These are phyloP conservation scores for Drosophila anomalata DNA, from an alignment of 2,888 invertebrate species.

Conservation along the genomic window DNA sequence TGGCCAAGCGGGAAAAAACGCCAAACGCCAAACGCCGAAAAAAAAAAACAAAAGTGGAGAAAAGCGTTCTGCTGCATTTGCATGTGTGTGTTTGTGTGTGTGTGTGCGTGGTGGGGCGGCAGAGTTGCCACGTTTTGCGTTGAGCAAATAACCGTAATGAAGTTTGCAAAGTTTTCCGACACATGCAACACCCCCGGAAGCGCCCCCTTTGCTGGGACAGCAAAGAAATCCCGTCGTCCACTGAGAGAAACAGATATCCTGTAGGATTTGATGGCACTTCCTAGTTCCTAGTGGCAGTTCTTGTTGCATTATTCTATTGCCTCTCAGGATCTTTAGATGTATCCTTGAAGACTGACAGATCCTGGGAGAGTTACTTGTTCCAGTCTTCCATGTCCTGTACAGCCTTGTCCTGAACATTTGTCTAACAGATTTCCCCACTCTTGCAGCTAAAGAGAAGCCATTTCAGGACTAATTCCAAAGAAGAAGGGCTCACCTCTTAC, in stretches of 20 bases:
- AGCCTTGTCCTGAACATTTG: too few species aligned
- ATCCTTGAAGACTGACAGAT: too few species aligned
- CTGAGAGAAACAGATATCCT: background rate
- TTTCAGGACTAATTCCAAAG: too few species aligned
- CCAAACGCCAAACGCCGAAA: background rate
- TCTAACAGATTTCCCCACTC: too few species aligned
- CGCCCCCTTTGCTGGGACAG: constrained; percentile 17
- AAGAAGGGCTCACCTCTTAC: too few species aligned
- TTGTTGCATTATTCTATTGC: too few species aligned
- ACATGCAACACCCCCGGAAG: constrained; percentile 56
- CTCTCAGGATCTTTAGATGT: too few species aligned
- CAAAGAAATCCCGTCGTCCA: background rate
- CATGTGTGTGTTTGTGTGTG: constrained; percentile 54
- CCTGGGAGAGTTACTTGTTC: too few species aligned
- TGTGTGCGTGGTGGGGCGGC: constrained; percentile 16
- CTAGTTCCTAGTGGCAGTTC: too few species aligned
- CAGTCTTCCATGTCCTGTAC: too few species aligned
- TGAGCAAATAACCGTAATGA: constrained; percentile 70
- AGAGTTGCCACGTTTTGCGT: constrained; percentile 31
- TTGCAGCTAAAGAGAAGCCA: too few species aligned
- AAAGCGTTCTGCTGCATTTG: constrained; percentile 57
- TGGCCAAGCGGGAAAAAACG: constrained; percentile 50
- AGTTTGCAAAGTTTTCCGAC: constrained; percentile 74
- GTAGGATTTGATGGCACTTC: too few species aligned
- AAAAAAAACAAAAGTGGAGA: background rate